A percentile compares a stretch with the other conserved stretches of the same genome.
phyloP scores from a whole-genome alignment of 1,140 invertebrate genomes.

The Aradophagus sp. region DNA sequence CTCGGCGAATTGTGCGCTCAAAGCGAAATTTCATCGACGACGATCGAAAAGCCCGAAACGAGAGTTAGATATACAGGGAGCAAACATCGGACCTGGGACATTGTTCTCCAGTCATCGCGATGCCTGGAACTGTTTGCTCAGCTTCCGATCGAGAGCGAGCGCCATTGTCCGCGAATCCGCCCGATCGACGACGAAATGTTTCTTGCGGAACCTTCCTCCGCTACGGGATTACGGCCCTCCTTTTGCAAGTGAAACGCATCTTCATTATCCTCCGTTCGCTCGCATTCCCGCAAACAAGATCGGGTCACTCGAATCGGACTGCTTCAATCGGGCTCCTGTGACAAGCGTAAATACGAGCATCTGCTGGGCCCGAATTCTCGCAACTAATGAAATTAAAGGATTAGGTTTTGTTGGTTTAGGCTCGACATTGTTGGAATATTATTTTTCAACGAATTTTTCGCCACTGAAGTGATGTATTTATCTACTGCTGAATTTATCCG shows the following conservation, averaged over 20 bases:
- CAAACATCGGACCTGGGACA: slow-evolving; percentile 28
- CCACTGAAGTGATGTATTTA: too few species aligned
- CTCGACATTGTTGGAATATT: too few species aligned
- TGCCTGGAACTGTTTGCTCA: slow-evolving; percentile 37
- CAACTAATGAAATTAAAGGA: too few species aligned
- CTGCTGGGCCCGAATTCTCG: too few species aligned
- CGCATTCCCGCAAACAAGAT: not conserved
- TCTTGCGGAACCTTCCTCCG: slow-evolving; percentile 19
- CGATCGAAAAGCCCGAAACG: slow-evolving; percentile 47
- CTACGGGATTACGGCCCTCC: slow-evolving; percentile 14
- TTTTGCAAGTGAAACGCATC: slow-evolving; percentile 9
- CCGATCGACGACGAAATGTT: slow-evolving; percentile 19
- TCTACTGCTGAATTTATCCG: too few species aligned
- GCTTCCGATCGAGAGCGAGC: slow-evolving; percentile 24
- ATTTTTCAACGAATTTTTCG: too few species aligned
- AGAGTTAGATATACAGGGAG: slow-evolving; percentile 41
- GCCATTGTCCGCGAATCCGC: slow-evolving; percentile 34
- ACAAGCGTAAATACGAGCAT: too few species aligned
- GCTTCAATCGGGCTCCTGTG: too few species aligned
- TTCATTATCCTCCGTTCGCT: slow-evolving; percentile 14
- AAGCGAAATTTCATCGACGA: slow-evolving; percentile 40
- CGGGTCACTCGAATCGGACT: too few species aligned
- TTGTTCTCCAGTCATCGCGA: slow-evolving; percentile 24
- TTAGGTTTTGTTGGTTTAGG: too few species aligned
- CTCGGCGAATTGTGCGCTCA: too few species aligned